Percentiles rank a stretch among this genome's conserved stretches.
These are phyloP conservation scores for Strix uralensis DNA, from an alignment of 2,113 vertebrate species.

Conservation along the genomic window DNA sequence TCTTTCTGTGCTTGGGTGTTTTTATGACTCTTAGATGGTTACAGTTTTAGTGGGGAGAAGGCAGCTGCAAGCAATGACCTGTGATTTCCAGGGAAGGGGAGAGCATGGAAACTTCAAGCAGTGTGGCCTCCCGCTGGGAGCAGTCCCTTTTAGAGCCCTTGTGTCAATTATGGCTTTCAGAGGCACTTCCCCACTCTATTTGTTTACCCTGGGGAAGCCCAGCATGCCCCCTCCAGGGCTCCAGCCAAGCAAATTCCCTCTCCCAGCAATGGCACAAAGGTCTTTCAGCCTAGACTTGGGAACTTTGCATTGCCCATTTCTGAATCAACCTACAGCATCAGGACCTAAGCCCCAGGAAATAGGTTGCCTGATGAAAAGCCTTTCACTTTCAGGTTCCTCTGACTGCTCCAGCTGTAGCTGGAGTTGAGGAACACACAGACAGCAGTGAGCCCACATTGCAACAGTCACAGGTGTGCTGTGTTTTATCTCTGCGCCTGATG, in stretches of 20 bases:
- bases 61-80: conserved; percentile 31
- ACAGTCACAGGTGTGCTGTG: neutral
- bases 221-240: neutral
- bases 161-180: conserved; percentile 58
- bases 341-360: neutral
- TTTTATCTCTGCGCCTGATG: neutral
- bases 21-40: conserved; percentile 47
- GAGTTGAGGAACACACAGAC: neutral
- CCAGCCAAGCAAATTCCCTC: neutral
- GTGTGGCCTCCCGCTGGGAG: neutral
- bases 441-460: neutral
- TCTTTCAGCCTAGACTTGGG: neutral
- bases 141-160: conserved; percentile 49
- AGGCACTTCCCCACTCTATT: conserved; percentile 35
- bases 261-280: neutral
- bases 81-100: conserved; percentile 41
- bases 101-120: conserved; percentile 45
- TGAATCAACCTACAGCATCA: neutral
- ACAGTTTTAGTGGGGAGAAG: conserved; percentile 48
- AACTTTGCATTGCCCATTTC: neutral
- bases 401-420: neutral
- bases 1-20: conserved; percentile 1
- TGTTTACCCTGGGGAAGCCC: conserved; percentile 43
- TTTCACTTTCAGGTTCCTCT: neutral
- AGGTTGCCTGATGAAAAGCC: neutral